A percentile compares a stretch with the other conserved stretches of the same genome.
Conservation (phyloP, 2,113 vertebrate genomes). For the Paradoxurus hermaphroditus region DNA sequence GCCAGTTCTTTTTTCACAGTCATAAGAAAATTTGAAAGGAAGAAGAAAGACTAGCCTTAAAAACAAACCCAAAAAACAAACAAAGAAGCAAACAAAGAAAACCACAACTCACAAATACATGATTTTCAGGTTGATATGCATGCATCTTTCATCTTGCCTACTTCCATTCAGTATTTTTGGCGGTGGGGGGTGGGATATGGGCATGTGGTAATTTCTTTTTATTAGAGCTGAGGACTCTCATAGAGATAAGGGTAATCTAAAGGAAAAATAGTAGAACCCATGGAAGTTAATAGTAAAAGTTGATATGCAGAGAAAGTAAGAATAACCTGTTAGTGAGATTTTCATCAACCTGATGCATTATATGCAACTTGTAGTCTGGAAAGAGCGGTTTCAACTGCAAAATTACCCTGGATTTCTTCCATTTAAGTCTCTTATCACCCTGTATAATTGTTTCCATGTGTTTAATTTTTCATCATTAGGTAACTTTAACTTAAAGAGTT, state of each 20-base stretch:
- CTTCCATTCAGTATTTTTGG: background rate
- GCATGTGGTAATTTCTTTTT: background rate
- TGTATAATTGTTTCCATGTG: background rate
- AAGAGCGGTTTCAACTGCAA: background rate
- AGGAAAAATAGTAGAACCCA: background rate
- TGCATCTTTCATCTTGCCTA: background rate
- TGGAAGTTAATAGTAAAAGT: background rate
- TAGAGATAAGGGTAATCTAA: background rate
- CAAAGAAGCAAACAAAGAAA: background rate
- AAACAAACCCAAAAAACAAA: background rate
- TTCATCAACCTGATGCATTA: background rate
- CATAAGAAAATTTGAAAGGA: background rate
- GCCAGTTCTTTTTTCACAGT: background rate
- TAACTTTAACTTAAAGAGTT: background rate
- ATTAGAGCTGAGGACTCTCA: background rate
- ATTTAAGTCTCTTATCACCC: background rate
- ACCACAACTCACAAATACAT: background rate
- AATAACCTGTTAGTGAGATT: background rate
- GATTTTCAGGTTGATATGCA: background rate
- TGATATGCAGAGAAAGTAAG: background rate
- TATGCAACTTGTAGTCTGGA: background rate
- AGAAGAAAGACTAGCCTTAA: background rate
- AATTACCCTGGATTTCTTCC: background rate
- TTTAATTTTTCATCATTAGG: background rate
- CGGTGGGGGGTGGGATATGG: background rate